phyloP scores from a whole-genome alignment of 1,140 invertebrate genomes.

The Cotesia chilonis region DNA sequence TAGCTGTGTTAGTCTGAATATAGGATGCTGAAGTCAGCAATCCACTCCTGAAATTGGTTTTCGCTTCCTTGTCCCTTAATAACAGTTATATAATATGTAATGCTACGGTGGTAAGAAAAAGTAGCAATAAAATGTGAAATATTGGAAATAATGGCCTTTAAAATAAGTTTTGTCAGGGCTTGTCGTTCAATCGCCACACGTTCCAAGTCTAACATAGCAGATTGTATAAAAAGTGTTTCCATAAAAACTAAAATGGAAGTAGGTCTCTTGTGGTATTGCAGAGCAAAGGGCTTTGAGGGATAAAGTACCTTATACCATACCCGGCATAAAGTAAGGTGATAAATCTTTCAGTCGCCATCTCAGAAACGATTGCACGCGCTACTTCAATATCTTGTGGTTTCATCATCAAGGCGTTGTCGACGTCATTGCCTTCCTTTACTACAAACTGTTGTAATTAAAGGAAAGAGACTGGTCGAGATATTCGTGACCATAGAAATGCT shows the following conservation, averaged over 20 bases:
- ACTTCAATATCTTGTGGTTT: constrained; percentile 42
- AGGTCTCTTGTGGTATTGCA: constrained; percentile 1
- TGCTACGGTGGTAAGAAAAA: background rate
- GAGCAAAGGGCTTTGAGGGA: background rate
- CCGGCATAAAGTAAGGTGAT: constrained; percentile 28
- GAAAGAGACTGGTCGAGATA: constrained; percentile 29
- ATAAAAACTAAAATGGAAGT: constrained; percentile 33
- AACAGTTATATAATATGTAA: background rate
- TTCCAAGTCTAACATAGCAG: constrained; percentile 7
- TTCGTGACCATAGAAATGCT: constrained; percentile 24
- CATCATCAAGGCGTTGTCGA: constrained; percentile 30
- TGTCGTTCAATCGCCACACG: background rate
- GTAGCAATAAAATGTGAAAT: constrained; percentile 14
- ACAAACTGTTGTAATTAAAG: constrained; percentile 40
- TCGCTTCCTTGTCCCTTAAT: constrained; percentile 11
- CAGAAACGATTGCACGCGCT: constrained; percentile 18
- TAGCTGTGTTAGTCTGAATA: constrained; percentile 23
- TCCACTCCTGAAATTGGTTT: constrained; percentile 35
- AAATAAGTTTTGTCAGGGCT: constrained; percentile 16
- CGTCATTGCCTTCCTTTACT: background rate
- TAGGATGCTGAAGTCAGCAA: constrained; percentile 35
- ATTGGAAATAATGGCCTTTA: constrained; percentile 18
- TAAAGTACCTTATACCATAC: background rate
- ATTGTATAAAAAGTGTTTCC: constrained; percentile 27
- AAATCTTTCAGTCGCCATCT: constrained; percentile 38